These are phyloP conservation scores for Spongilla lacustris DNA, from an alignment of 37 sponge, comb jelly and placozoan genomes.

Conservation along the genomic window DNA sequence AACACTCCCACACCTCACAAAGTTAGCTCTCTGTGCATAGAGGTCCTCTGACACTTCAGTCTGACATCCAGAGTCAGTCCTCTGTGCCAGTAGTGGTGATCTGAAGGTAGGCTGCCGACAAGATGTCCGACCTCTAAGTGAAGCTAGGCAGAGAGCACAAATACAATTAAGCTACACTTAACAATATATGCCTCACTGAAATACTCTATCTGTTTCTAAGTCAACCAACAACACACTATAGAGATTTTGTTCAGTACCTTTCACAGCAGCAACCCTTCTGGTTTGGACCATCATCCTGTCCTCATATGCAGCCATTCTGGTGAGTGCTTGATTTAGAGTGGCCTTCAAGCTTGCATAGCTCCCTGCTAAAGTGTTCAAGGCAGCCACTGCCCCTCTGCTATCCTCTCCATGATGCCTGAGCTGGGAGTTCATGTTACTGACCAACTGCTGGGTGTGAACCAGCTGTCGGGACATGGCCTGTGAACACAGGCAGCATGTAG, in stretches of 20 bases:
- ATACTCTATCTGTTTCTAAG: too few species aligned
- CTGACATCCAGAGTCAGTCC: neutral
- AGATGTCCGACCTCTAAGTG: too few species aligned
- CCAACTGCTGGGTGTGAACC: neutral
- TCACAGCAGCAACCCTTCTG: conserved; percentile 20
- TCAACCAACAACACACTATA: neutral
- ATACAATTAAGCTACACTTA: too few species aligned
- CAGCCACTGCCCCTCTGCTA: neutral
- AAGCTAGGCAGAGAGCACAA: too few species aligned
- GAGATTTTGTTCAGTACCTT: conserved; percentile 5
- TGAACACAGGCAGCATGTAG: neutral
- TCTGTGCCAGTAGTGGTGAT: too few species aligned
- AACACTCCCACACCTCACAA: neutral
- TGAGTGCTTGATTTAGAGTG: conserved; percentile 17
- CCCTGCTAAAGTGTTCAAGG: neutral
- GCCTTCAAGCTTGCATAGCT: conserved; percentile 3
- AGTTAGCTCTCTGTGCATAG: neutral
- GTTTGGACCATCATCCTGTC: conserved; percentile 15
- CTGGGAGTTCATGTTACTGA: neutral
- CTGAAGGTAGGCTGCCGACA: too few species aligned
- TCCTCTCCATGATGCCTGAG: neutral
- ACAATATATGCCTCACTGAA: too few species aligned
- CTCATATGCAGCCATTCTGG: conserved; percentile 40
- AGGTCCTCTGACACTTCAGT: neutral
- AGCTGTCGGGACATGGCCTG: conserved; percentile 21